A percentile compares a stretch with the other conserved stretches of the same genome.
These are phyloP conservation scores for Charadrius vociferus DNA, from an alignment of 2,113 vertebrate genomes.

Conservation along the genomic window DNA sequence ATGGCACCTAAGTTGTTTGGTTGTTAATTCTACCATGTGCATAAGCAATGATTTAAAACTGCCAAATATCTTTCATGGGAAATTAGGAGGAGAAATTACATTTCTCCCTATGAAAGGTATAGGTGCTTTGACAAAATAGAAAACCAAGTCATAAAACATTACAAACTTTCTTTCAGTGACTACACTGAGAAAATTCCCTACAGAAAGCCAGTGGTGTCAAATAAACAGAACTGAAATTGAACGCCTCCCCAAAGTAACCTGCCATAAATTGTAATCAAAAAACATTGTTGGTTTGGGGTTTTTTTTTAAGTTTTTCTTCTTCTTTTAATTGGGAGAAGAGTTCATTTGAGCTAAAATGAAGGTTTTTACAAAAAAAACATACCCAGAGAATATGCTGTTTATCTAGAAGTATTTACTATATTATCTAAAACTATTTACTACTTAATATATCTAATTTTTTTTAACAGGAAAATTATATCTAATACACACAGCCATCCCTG, in stretches of 20 bases:
- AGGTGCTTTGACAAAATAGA: background rate
- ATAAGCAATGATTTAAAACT: background rate
- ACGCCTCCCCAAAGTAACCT: background rate
- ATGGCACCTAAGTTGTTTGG: no score
- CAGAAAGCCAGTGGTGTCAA: background rate
- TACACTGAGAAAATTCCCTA: background rate
- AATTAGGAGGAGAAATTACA: background rate
- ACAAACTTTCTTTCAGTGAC: background rate
- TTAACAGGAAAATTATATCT: no score
- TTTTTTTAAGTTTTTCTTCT: background rate
- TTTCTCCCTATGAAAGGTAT: background rate
- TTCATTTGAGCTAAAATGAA: background rate
- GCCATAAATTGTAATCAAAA: background rate
- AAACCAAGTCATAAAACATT: background rate
- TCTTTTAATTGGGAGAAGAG: background rate
- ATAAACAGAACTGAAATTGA: background rate
- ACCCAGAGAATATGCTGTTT: background rate
- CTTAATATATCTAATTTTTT: no score
- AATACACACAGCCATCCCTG: no score
- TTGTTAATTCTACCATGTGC: background rate
- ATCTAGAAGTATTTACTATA: background rate
- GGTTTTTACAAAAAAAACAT: background rate
- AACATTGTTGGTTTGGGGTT: rapidly evolving
- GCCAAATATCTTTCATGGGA: background rate
- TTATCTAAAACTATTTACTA: no score